Evolutionary conservation across 2,797 vertebrate genomes (phyloP).

Genomic region (Chaenodraco wilsoni): DNA sequence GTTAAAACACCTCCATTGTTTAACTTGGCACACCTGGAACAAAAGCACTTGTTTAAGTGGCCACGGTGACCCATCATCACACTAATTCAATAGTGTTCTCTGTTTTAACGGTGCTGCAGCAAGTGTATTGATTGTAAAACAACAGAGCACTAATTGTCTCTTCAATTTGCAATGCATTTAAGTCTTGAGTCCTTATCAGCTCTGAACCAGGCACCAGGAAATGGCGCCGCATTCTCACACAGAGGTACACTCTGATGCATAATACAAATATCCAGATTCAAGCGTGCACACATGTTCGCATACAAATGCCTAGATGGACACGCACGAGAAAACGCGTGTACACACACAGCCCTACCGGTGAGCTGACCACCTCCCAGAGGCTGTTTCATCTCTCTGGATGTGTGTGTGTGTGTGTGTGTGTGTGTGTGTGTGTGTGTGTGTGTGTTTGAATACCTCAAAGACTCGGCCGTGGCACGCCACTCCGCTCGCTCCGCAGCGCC

Average conservation of each 20-base stretch:
- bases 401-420: constrained; percentile 32
- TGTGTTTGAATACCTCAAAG: constrained; percentile 58
- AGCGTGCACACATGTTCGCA: background rate
- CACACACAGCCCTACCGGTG: constrained; percentile 26
- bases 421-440: constrained; percentile 34
- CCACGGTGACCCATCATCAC: constrained; percentile 44
- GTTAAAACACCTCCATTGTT: constrained; percentile 47
- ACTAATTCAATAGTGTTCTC: constrained; percentile 54
- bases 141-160: constrained; percentile 75
- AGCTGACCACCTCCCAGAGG: constrained; percentile 16
- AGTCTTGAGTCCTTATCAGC: constrained; percentile 76
- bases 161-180: constrained; percentile 67
- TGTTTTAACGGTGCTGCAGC: constrained; percentile 50
- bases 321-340: background rate
- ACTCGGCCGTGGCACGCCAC: constrained; percentile 22
- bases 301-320: background rate
- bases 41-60: constrained; percentile 42
- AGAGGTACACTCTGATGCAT: constrained; percentile 24
- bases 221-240: constrained; percentile 33
- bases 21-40: constrained; percentile 41
- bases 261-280: background rate
- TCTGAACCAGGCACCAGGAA: constrained; percentile 63
- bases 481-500: constrained; percentile 56
- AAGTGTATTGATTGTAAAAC: constrained; percentile 77
- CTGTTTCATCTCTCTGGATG: constrained; percentile 39